Evolutionary conservation across 2,888 invertebrate genomes (phyloP).

Genomic region (Alloscopus bannaensis): DNA sequence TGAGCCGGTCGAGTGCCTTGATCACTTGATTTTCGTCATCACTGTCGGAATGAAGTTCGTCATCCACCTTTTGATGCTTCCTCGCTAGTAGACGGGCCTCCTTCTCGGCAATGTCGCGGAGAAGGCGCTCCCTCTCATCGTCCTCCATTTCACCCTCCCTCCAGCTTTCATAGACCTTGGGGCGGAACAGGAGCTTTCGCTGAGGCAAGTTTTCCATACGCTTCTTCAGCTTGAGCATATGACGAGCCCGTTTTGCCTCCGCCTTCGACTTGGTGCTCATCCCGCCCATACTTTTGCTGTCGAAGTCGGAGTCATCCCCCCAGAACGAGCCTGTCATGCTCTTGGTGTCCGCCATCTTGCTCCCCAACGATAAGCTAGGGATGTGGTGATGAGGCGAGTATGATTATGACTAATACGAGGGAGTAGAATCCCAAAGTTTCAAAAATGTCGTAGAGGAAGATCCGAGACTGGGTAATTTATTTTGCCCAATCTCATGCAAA

Average conservation of each 20-base stretch:
- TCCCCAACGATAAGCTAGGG: no score
- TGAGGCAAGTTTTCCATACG: slow-evolving; percentile 18
- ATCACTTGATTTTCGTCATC: slow-evolving; percentile 31
- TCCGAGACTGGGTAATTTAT: no score
- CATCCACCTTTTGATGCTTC: slow-evolving; percentile 1
- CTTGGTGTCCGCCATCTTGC: slow-evolving; percentile 14
- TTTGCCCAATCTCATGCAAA: no score
- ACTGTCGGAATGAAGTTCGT: slow-evolving; percentile 5
- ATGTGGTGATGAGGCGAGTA: no score
- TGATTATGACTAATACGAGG: no score
- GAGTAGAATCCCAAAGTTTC: no score
- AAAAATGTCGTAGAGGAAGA: no score
- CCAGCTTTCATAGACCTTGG: slow-evolving; percentile 56
- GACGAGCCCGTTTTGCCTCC: slow-evolving; percentile 11
- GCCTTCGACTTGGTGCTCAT: background rate
- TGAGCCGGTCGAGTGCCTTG: slow-evolving; percentile 31
- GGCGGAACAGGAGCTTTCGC: slow-evolving; percentile 45
- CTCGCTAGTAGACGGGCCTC: slow-evolving; percentile 18
- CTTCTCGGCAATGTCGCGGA: slow-evolving; percentile 43
- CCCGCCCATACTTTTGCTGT: slow-evolving; percentile 12
- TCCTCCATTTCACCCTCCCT: slow-evolving; percentile 55
- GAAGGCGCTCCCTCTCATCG: slow-evolving; percentile 32
- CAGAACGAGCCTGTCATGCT: background rate
- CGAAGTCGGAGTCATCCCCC: background rate
- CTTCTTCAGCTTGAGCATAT: slow-evolving; percentile 24